These are phyloP conservation scores for Scaptomyza tumidula DNA, from an alignment of 2,888 invertebrate species.

Conservation along the genomic window DNA sequence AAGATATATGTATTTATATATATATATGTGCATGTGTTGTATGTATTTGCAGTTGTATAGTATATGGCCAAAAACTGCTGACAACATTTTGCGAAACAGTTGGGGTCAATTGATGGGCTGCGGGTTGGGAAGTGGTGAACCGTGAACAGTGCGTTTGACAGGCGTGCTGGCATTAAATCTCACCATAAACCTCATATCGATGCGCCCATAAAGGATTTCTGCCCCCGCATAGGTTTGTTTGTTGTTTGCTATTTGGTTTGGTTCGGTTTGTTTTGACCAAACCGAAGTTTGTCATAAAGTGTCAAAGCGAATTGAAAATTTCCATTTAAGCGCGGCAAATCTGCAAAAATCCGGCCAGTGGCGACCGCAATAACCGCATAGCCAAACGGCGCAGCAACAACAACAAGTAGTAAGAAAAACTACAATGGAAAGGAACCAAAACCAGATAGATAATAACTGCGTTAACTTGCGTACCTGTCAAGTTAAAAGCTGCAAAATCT, in stretches of 20 bases:
- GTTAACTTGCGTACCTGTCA: constrained; percentile 44
- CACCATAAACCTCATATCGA: constrained; percentile 57
- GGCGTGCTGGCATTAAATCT: constrained; percentile 55
- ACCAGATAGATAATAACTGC: constrained; percentile 30
- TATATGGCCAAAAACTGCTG: constrained; percentile 70
- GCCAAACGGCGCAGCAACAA: constrained; percentile 47
- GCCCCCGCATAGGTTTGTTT: background rate
- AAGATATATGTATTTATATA: background rate
- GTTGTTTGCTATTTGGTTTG: background rate
- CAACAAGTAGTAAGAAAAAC: constrained; percentile 16
- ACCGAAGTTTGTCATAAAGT: constrained; percentile 79
- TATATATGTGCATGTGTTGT: background rate
- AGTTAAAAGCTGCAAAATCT: constrained; percentile 44
- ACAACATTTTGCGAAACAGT: constrained; percentile 71
- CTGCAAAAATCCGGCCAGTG: constrained; percentile 56
- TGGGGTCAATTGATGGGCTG: background rate
- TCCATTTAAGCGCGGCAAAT: constrained; percentile 74
- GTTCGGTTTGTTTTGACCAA: constrained; percentile 34
- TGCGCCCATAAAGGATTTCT: constrained; percentile 27
- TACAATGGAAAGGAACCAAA: constrained; percentile 12
- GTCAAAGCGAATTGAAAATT: constrained; percentile 79
- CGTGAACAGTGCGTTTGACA: constrained; percentile 50
- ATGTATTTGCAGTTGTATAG: constrained; percentile 12
- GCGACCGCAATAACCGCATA: constrained; percentile 67
- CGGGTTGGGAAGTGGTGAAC: background rate